Conservation (phyloP, 30 jellyfish, hydroid and myxozoan genomes). For the Clytia hemisphaerica region DNA sequence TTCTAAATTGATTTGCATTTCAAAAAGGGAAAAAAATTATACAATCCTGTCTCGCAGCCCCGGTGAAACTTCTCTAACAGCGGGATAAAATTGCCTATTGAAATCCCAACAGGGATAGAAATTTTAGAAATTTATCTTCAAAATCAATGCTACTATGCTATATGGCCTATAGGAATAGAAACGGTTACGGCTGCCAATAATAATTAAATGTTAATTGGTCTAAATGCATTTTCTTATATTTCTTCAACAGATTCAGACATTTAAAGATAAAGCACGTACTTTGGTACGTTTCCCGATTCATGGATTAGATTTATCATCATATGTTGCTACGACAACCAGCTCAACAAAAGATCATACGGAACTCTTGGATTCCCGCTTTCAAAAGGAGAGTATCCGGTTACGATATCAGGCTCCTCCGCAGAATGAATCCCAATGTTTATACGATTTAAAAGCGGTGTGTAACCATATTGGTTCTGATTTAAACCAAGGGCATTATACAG, state of each 20-base stretch:
- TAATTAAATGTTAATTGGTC: neutral
- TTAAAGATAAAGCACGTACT: conserved; percentile 65
- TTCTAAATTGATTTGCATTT: too few species aligned
- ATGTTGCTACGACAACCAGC: conserved; percentile 36
- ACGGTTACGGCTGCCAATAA: neutral
- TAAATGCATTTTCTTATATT: neutral
- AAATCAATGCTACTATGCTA: too few species aligned
- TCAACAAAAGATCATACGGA: conserved; percentile 3
- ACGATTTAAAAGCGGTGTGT: conserved; percentile 70
- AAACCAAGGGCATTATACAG: conserved; percentile 80
- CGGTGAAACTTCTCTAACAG: too few species aligned
- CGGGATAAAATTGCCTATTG: too few species aligned
- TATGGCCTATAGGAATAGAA: too few species aligned
- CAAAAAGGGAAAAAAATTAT: too few species aligned
- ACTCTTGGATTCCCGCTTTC: conserved; percentile 16
- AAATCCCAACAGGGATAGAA: too few species aligned
- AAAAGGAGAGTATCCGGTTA: conserved; percentile 26
- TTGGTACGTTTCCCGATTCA: conserved; percentile 49
- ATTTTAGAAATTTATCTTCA: too few species aligned
- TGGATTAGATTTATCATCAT: conserved; percentile 57
- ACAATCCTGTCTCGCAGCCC: too few species aligned
- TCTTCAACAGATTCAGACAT: conserved; percentile 37
- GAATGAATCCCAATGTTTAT: conserved; percentile 44
- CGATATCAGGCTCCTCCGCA: conserved; percentile 49
- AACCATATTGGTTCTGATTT: conserved; percentile 71